These are phyloP conservation scores for Margarornis squamiger DNA, from an alignment of 2,797 vertebrate species.

Conservation along the genomic window DNA sequence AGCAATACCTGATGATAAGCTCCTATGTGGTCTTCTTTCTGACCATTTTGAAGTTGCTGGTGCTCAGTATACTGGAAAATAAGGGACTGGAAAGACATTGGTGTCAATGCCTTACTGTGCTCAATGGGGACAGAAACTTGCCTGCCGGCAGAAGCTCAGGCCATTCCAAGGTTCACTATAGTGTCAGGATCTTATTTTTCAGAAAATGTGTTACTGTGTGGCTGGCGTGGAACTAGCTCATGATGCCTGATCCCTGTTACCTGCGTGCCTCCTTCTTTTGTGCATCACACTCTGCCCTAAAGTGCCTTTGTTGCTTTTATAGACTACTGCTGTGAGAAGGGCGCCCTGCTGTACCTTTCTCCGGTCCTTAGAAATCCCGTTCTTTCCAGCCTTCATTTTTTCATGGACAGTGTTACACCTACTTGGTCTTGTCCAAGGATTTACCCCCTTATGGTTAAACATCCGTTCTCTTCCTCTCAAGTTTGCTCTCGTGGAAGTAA, in stretches of 20 bases:
- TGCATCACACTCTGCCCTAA: not conserved
- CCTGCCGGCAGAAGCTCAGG: not conserved
- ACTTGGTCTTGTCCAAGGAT: not conserved
- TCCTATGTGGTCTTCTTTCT: not conserved
- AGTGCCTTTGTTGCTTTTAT: not conserved
- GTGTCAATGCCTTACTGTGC: not conserved
- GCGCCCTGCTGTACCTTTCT: not conserved
- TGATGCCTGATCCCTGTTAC: not conserved
- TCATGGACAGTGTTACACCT: not conserved
- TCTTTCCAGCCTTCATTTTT: not conserved
- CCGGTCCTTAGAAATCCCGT: not conserved
- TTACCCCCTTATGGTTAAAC: not conserved
- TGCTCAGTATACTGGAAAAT: not conserved
- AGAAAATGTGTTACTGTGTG: not conserved
- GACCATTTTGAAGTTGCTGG: not conserved
- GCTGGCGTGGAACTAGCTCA: not conserved
- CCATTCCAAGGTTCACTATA: not conserved
- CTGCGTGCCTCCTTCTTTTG: not conserved
- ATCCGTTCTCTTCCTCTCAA: not conserved
- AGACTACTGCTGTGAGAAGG: not conserved
- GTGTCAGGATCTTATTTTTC: not conserved
- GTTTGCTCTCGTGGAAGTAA: not conserved
- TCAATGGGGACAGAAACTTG: not conserved
- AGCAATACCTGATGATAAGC: not conserved
- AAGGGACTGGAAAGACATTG: not conserved